phyloP scores from a whole-genome alignment of 2,888 invertebrate genomes.

The Cheilosia grossa region DNA sequence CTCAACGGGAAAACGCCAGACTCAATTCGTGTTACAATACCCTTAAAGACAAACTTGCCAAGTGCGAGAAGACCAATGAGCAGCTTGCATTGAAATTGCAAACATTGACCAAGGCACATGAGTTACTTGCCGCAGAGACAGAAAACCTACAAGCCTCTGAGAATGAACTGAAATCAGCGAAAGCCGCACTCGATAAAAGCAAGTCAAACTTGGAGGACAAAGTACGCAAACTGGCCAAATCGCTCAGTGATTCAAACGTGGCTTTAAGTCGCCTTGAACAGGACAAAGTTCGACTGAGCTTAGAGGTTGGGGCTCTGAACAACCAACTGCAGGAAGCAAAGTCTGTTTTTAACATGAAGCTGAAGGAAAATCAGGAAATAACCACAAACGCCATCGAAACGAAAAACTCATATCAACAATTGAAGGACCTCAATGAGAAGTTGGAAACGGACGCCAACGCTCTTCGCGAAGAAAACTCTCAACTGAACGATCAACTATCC shows the following conservation, averaged over 20 bases:
- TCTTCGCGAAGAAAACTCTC: conserved; percentile 74
- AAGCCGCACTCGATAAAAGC: conserved; percentile 76
- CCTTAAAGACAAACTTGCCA: conserved; percentile 75
- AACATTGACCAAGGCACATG: conserved; percentile 71
- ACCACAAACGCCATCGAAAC: conserved; percentile 65
- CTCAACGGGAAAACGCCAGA: conserved; percentile 75
- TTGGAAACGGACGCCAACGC: conserved; percentile 56
- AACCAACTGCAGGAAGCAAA: conserved; percentile 75
- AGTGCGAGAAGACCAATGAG: conserved; percentile 75
- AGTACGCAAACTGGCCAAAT: conserved; percentile 75
- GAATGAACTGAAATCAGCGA: conserved; percentile 75
- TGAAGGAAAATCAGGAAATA: conserved; percentile 55
- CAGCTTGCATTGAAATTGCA: conserved; percentile 75
- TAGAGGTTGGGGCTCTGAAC: conserved; percentile 79
- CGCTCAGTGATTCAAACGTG: conserved; percentile 52
- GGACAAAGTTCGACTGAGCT: conserved; percentile 76
- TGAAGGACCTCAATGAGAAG: conserved; percentile 71
- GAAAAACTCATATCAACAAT: conserved; percentile 42
- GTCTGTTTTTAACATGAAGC: conserved; percentile 57
- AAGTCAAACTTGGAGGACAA: conserved; percentile 76
- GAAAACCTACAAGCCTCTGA: conserved; percentile 75
- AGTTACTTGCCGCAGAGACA: conserved; percentile 71
- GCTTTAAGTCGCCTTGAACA: conserved; percentile 76
- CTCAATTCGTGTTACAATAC: conserved; percentile 75
- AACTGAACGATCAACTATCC: conserved; percentile 75